Percentiles rank a stretch among this genome's conserved stretches.
These are phyloP conservation scores for Toxotes chatareus DNA, from an alignment of 2,113 vertebrate genomes.

Conservation along the genomic window DNA sequence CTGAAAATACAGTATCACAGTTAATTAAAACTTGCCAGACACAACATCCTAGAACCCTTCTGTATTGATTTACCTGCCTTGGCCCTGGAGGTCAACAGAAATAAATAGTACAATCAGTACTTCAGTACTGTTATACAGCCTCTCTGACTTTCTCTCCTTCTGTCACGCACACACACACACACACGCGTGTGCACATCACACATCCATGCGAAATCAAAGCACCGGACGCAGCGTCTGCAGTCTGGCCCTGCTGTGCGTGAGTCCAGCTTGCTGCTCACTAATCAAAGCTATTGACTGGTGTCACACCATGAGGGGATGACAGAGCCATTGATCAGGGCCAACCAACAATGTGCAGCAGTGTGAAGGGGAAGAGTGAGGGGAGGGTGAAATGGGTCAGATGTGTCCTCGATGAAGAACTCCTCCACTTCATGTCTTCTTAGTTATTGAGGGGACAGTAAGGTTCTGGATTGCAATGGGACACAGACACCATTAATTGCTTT, in stretches of 20 bases:
- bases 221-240: slow-evolving; percentile 31
- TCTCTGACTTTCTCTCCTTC: slow-evolving; percentile 35
- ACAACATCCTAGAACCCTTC: slow-evolving; percentile 33
- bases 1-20: slow-evolving; percentile 11
- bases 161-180: slow-evolving; percentile 3
- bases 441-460: not conserved
- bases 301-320: slow-evolving; percentile 67
- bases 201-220: slow-evolving; percentile 59
- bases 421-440: not conserved
- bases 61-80: slow-evolving; percentile 55
- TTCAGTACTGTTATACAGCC: slow-evolving; percentile 30
- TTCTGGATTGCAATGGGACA: not conserved
- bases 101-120: slow-evolving; percentile 65
- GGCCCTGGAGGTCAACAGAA: slow-evolving; percentile 54
- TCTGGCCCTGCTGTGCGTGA: slow-evolving; percentile 57
- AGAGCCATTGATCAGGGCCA: slow-evolving; percentile 66
- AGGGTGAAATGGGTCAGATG: slow-evolving; percentile 28
- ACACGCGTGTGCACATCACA: slow-evolving; percentile 24
- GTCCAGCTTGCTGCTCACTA: slow-evolving; percentile 62
- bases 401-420: not conserved
- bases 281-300: slow-evolving; percentile 82
- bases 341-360: slow-evolving; percentile 28
- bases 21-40: slow-evolving; percentile 47
- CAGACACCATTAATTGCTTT: slow-evolving; percentile 9
- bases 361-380: slow-evolving; percentile 9